Conservation (phyloP, 2,888 invertebrate genomes). For the Lapara coniferarum region DNA sequence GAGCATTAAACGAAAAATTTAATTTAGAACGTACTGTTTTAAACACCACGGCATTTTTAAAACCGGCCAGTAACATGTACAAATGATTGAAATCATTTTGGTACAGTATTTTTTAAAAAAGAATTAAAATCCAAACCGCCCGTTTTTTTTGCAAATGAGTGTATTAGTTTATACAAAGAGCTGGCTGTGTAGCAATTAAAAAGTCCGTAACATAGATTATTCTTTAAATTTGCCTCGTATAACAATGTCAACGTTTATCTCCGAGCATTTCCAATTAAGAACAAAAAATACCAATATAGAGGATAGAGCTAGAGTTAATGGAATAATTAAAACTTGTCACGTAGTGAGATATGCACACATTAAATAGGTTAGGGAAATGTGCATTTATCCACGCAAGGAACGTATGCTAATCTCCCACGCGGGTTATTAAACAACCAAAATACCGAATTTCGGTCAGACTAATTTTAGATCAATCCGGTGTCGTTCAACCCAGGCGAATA, state of each 20-base stretch:
- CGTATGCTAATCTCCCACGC: slow-evolving; percentile 28
- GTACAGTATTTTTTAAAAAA: too few relatives aligned
- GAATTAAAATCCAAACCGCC: too few relatives aligned
- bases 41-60: too few relatives aligned
- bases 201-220: neutral
- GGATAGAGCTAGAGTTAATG: neutral
- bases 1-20: too few relatives aligned
- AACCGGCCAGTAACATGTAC: too few relatives aligned
- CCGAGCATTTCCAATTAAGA: neutral
- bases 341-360: neutral
- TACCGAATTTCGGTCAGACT: slow-evolving; percentile 52
- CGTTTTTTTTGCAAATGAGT: too few relatives aligned
- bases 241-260: slow-evolving; percentile 13
- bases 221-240: neutral
- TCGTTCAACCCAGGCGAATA: slow-evolving; percentile 54
- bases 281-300: neutral
- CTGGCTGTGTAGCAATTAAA: neutral
- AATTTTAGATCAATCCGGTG: slow-evolving; percentile 51
- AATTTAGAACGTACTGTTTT: too few relatives aligned
- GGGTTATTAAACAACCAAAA: slow-evolving; percentile 34
- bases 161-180: neutral
- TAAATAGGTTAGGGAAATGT: neutral
- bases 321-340: neutral
- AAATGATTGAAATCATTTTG: too few relatives aligned
- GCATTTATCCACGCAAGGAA: neutral